These are phyloP conservation scores for Chelonus insularis DNA, from an alignment of 1,140 invertebrate genomes.

Conservation along the genomic window DNA sequence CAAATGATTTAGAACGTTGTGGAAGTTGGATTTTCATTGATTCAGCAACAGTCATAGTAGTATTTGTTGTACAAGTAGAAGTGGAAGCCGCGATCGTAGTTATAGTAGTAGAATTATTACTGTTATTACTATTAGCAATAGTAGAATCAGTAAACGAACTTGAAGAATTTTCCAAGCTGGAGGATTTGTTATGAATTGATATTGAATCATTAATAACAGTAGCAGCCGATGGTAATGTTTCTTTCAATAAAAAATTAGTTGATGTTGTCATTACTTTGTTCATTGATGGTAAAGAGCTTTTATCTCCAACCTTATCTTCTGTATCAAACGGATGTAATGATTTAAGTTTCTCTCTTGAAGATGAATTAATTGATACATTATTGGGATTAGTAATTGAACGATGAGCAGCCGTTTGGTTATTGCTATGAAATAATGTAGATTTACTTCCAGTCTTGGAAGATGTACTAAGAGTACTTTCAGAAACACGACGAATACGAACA, in stretches of 20 bases:
- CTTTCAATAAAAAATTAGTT: neutral
- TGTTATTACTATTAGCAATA: constrained; percentile 26
- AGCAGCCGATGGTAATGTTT: neutral
- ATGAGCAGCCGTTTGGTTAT: constrained; percentile 26
- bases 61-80: constrained; percentile 23
- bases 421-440: constrained; percentile 27
- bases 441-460: constrained; percentile 33
- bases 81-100: constrained; percentile 10
- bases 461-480: constrained; percentile 46
- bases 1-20: constrained; percentile 32
- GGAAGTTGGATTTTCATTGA: constrained; percentile 19
- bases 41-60: constrained; percentile 14
- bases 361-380: constrained; percentile 11
- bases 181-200: too few relatives aligned
- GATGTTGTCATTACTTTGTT: too few relatives aligned
- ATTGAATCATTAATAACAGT: constrained; percentile 16
- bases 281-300: too few relatives aligned
- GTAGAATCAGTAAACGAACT: too few relatives aligned
- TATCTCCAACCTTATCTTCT: too few relatives aligned
- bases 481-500: constrained; percentile 45
- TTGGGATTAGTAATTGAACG: constrained; percentile 26
- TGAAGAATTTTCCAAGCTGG: too few relatives aligned
- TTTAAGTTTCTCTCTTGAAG: constrained; percentile 41
- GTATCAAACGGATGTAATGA: constrained; percentile 39
- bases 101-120: constrained; percentile 16